These are phyloP conservation scores for Amblyopsis hoosieri DNA, from an alignment of 2,797 vertebrate species.

Conservation along the genomic window DNA sequence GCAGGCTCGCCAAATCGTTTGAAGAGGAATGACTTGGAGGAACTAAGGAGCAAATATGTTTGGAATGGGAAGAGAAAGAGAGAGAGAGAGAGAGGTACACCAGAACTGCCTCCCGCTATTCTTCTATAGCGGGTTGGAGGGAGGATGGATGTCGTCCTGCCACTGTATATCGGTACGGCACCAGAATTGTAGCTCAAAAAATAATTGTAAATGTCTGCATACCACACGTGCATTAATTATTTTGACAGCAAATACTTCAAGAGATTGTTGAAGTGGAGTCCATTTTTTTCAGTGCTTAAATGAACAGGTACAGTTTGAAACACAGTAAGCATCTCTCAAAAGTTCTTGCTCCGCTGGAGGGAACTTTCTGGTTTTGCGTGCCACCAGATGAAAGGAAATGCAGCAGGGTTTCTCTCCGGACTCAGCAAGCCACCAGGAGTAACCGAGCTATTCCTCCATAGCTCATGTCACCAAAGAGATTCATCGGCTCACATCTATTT, in stretches of 20 bases:
- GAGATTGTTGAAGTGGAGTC: constrained; percentile 59
- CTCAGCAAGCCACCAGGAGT: constrained; percentile 65
- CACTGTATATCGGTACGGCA: constrained; percentile 42
- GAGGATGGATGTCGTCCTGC: constrained; percentile 49
- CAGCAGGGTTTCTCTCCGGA: constrained; percentile 60
- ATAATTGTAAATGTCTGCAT: constrained; percentile 47
- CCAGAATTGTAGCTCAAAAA: constrained; percentile 34
- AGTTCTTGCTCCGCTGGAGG: constrained; percentile 45
- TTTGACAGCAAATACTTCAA: constrained; percentile 68
- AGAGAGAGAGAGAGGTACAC: constrained; percentile 21
- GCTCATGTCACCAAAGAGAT: constrained; percentile 75
- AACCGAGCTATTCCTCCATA: constrained; percentile 66
- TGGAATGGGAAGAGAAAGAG: background rate
- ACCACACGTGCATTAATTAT: constrained; percentile 60
- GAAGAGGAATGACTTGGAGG: background rate
- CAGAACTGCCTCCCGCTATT: constrained; percentile 39
- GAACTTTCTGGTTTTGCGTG: constrained; percentile 47
- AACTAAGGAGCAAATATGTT: background rate
- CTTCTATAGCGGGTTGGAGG: constrained; percentile 39
- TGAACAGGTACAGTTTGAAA: constrained; percentile 66
- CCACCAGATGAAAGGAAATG: constrained; percentile 60
- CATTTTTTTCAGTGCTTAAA: constrained; percentile 47
- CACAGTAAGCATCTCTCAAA: constrained; percentile 56
- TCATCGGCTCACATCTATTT: constrained; percentile 67
- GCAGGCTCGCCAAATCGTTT: constrained; percentile 6